phyloP scores from a whole-genome alignment of 2,113 vertebrate genomes.

The human region GRCh38 chr11:13222001-13222500 shows the following conservation, averaged over 20 bases:
- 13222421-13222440: background rate
- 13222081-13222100: background rate
- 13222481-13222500: background rate
- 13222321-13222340: background rate
- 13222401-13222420: background rate
- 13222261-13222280: background rate
- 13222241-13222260: background rate
- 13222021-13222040: background rate
- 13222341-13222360: background rate
- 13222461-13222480: background rate
- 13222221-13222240: background rate
- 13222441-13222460: background rate
- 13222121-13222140: slow-evolving; percentile 36
- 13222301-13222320: background rate
- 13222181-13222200: background rate
- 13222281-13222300: background rate
- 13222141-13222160: slow-evolving; percentile 15
- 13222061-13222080: background rate
- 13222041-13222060: background rate
- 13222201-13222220: background rate
- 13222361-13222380: background rate
- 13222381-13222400: background rate
- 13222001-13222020: slow-evolving; percentile 42
- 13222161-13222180: background rate
- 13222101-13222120: slow-evolving; percentile 30